Conservation (phyloP, 2,113 vertebrate genomes). For the Bolborhynchus lineola region DNA sequence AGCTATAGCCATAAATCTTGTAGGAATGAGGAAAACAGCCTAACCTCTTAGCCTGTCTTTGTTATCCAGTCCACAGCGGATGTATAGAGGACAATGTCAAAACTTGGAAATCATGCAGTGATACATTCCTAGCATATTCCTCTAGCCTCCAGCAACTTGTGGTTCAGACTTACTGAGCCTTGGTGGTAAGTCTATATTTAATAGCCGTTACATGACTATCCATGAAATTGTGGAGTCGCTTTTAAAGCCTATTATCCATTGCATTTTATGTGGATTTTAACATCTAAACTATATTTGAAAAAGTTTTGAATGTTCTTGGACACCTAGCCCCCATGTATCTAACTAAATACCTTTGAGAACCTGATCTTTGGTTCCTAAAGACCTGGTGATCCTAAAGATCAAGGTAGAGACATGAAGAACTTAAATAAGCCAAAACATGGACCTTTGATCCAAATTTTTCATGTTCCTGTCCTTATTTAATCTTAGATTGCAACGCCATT, state of each 20-base stretch:
- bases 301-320: not conserved
- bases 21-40: not conserved
- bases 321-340: not conserved
- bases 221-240: not conserved
- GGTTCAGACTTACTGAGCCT: not conserved
- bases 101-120: not conserved
- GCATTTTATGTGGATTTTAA: not conserved
- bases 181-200: not conserved
- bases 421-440: not conserved
- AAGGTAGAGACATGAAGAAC: not conserved
- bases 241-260: not conserved
- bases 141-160: not conserved
- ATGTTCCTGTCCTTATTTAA: not conserved
- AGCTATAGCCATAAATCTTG: not conserved
- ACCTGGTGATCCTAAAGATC: not conserved
- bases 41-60: not conserved
- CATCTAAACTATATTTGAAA: not conserved
- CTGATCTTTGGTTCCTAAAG: not conserved
- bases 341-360: not conserved
- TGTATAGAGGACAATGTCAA: not conserved
- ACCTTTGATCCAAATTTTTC: not conserved
- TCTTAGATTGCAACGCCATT: not conserved
- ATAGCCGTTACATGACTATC: not conserved
- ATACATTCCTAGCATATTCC: not conserved
- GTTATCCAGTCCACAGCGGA: not conserved